Evolutionary conservation across 2,113 vertebrate genomes (phyloP).

Genomic region (Megaptera novaeangliae): DNA sequence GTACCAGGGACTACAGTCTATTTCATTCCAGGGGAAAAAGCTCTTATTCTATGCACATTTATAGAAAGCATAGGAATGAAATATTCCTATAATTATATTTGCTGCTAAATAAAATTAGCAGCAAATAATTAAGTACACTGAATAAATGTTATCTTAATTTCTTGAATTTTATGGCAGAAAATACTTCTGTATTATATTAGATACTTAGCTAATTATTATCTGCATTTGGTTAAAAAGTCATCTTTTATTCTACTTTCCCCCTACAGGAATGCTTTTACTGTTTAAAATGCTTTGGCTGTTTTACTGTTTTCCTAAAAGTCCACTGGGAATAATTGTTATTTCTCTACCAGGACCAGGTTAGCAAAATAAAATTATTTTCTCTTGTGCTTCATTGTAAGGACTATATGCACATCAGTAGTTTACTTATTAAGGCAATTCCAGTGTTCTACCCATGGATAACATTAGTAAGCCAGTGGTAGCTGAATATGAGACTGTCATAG

Average conservation of each 20-base stretch:
- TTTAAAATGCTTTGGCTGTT: slow-evolving; percentile 24
- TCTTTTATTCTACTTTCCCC: neutral
- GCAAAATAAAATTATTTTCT: slow-evolving; percentile 35
- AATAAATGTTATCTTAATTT: neutral
- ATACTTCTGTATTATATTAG: neutral
- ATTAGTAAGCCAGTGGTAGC: neutral
- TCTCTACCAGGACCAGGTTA: neutral
- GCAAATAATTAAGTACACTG: neutral
- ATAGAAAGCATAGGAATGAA: neutral
- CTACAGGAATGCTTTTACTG: neutral
- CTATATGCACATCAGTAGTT: neutral
- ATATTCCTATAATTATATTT: neutral
- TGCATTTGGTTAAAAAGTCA: slow-evolving; percentile 9
- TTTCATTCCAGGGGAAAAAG: neutral
- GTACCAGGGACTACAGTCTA: neutral
- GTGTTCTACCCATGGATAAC: neutral
- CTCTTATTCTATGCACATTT: neutral
- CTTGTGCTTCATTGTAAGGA: neutral
- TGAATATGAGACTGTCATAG: slow-evolving; percentile 28
- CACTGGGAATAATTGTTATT: neutral
- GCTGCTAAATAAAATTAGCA: neutral
- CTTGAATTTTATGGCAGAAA: slow-evolving; percentile 3
- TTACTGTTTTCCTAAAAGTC: slow-evolving; percentile 4
- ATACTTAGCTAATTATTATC: neutral
- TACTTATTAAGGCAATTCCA: neutral